Percentiles rank a stretch among this genome's conserved stretches.
These are phyloP conservation scores for Cherax quadricarinatus DNA, from an alignment of 1,140 invertebrate genomes.

Conservation along the genomic window DNA sequence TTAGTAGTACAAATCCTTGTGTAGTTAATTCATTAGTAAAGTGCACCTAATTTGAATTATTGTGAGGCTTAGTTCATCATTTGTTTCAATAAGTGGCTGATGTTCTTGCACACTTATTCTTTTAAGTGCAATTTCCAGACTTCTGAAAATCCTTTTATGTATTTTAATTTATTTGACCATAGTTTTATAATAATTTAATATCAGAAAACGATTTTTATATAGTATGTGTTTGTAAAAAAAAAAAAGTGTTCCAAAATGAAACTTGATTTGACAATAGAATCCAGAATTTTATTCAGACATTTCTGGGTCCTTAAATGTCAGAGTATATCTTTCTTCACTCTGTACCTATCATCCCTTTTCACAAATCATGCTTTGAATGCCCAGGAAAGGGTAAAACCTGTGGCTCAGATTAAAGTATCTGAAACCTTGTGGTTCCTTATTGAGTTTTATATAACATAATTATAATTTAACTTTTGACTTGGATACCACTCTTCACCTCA, in stretches of 20 bases:
- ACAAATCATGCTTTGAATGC: conserved; percentile 64
- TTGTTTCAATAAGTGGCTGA: too few relatives aligned
- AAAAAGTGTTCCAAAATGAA: background rate
- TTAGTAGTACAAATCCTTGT: background rate
- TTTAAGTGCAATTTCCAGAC: conserved; percentile 4
- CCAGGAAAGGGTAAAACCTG: conserved; percentile 36
- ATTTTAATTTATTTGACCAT: conserved; percentile 48
- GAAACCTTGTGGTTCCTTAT: conserved; percentile 15
- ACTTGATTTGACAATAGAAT: conserved; percentile 2
- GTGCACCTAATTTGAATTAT: background rate
- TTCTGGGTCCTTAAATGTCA: background rate
- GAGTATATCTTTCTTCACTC: conserved; percentile 28
- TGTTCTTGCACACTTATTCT: conserved; percentile 37
- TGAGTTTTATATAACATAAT: conserved; percentile 33
- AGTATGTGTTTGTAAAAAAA: background rate
- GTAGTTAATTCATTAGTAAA: background rate
- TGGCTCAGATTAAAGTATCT: conserved; percentile 45
- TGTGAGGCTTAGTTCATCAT: background rate
- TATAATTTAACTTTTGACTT: conserved; percentile 38
- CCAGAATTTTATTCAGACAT: background rate
- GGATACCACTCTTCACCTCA: background rate
- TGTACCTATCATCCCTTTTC: conserved; percentile 51
- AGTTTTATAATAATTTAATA: conserved; percentile 40
- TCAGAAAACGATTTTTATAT: conserved; percentile 39
- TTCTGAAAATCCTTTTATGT: conserved; percentile 13